phyloP scores from a whole-genome alignment of 2,113 vertebrate genomes.

The Aspiorhynchus laticeps region DNA sequence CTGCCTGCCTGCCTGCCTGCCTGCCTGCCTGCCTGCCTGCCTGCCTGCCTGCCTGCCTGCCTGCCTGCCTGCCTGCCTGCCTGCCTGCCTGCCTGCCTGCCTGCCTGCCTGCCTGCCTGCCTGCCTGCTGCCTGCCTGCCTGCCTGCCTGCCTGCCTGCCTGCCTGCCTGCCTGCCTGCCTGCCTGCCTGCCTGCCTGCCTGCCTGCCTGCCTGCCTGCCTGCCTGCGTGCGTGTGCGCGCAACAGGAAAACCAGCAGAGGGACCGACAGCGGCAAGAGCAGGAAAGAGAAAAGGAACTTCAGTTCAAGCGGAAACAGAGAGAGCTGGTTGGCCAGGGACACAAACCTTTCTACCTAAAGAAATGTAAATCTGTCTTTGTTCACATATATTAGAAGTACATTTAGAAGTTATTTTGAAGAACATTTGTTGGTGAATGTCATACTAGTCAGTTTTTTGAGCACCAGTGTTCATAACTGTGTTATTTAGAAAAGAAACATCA shows the following conservation, averaged over 20 bases:
- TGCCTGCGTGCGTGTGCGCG: neutral
- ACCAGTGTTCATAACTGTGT: neutral
- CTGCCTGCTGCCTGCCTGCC: too few relatives aligned
- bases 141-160: too few relatives aligned
- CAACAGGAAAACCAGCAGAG: constrained; percentile 87
- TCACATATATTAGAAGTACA: neutral
- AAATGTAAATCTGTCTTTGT: constrained; percentile 79
- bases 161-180: too few relatives aligned
- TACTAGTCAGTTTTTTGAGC: neutral
- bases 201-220: too few relatives aligned
- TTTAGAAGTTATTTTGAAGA: neutral
- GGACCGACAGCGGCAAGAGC: constrained; percentile 72
- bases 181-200: too few relatives aligned
- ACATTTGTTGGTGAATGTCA: neutral
- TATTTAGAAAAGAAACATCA: neutral
- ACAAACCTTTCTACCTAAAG: constrained; percentile 88
- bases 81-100: too few relatives aligned
- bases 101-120: too few relatives aligned
- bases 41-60: too few relatives aligned
- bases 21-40: too few relatives aligned
- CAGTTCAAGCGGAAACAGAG: constrained; percentile 79
- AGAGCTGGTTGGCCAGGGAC: constrained; percentile 82
- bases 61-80: too few relatives aligned
- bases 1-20: too few relatives aligned
- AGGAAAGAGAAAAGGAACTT: constrained; percentile 77